phyloP scores from a whole-genome alignment of 2,797 vertebrate genomes.

The Heteromormyrus szaboi region DNA sequence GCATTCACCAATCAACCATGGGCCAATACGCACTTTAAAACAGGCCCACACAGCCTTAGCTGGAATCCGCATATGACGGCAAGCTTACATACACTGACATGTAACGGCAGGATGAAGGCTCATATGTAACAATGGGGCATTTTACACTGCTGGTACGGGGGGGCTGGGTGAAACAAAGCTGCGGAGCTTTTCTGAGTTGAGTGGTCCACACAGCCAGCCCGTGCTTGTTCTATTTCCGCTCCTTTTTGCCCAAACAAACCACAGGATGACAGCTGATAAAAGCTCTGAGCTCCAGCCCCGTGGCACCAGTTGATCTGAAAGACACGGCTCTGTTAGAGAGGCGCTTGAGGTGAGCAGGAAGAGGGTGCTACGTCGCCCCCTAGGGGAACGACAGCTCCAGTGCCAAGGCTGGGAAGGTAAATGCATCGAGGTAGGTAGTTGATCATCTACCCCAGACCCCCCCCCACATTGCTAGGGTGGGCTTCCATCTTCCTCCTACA shows the following conservation, averaged over 20 bases:
- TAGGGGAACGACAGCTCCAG: background rate
- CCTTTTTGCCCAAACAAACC: background rate
- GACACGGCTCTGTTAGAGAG: background rate
- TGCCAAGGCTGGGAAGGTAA: background rate
- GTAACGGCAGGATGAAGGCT: background rate
- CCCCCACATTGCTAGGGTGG: background rate
- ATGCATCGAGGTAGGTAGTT: background rate
- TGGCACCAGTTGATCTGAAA: background rate
- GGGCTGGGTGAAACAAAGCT: background rate
- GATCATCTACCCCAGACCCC: background rate
- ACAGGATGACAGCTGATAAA: background rate
- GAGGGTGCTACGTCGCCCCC: background rate
- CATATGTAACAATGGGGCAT: background rate
- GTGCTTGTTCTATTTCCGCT: background rate
- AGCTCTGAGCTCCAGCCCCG: background rate
- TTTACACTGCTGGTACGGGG: background rate
- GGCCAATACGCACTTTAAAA: background rate
- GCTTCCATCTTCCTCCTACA: background rate
- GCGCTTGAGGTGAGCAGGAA: background rate
- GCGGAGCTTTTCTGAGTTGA: background rate
- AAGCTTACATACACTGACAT: background rate
- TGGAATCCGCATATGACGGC: background rate
- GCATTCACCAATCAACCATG: background rate
- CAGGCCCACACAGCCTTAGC: background rate
- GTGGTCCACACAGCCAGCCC: background rate